A percentile compares a stretch with the other conserved stretches of the same genome.
These are phyloP conservation scores for Lepus europaeus DNA, from an alignment of 2,113 vertebrate genomes.

Conservation along the genomic window DNA sequence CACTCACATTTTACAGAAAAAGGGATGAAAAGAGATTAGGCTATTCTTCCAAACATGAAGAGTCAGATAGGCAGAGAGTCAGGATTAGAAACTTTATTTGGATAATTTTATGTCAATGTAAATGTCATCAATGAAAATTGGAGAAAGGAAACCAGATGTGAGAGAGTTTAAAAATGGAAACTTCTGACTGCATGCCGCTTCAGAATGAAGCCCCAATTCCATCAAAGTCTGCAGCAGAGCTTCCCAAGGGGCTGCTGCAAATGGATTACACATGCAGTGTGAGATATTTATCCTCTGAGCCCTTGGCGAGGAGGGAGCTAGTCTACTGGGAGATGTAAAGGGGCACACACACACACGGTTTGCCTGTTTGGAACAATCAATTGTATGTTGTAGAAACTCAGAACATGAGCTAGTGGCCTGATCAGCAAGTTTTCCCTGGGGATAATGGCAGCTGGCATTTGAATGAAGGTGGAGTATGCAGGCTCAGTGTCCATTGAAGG, in stretches of 20 bases:
- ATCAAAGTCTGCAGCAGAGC: background rate
- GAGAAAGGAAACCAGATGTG: slow-evolving; percentile 65
- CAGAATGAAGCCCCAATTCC: slow-evolving; percentile 26
- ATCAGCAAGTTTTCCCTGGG: background rate
- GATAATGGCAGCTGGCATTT: background rate
- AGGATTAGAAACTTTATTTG: slow-evolving; percentile 46
- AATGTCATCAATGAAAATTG: slow-evolving; percentile 52
- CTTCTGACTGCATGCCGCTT: slow-evolving; percentile 7
- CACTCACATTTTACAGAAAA: slow-evolving; percentile 13
- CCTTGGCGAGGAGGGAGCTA: background rate
- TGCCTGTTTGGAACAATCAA: background rate
- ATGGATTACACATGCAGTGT: background rate
- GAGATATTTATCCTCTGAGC: background rate
- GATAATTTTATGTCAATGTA: slow-evolving; percentile 54
- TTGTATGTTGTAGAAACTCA: background rate
- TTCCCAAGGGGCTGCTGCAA: background rate
- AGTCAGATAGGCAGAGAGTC: background rate
- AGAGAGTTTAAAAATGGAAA: slow-evolving; percentile 60
- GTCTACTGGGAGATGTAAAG: rapidly evolving
- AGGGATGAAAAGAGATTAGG: slow-evolving; percentile 30
- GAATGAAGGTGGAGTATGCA: background rate
- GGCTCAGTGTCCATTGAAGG: background rate
- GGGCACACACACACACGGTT: background rate
- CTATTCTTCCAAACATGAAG: background rate
- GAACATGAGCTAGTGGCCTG: background rate